Base-by-base conservation (phyloP, 1,140 invertebrate species). In the Drosophila yakuba region DNA sequence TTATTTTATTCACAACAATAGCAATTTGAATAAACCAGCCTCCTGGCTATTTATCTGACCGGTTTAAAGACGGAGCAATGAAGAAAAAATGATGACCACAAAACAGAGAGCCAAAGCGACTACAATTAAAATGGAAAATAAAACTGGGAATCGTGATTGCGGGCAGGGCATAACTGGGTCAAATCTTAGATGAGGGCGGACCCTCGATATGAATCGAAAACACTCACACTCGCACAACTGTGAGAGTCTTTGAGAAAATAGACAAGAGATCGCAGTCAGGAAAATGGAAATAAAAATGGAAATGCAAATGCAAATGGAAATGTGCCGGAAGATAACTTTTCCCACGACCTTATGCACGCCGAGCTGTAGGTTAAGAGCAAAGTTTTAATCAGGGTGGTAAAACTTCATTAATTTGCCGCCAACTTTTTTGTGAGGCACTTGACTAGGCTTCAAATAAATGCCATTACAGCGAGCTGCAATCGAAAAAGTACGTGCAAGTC, bases 401-500 rank as follows among this genome's bases (percentile, higher is more conserved):
- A 73, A 88, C 66, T 88, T 86, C 79, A 83, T 86, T 86, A 83
- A 83, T 86, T 88, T 85, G 69, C 78, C 43, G 50, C 43, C 61
- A 82, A 78, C 78, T 85, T 82, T 44, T 79, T 58, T 51, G 36
- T 39, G 57, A 43, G 52, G 43, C 75, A 80, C 74, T 80, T 75
- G 81, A 64, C 81, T 80, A 36, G 66, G 50, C 23, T 14, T 44
- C 59, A 67, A 77, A 85, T 84, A 64, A 84, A 77, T 64, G 57
- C 67, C 79, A 81, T 73, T 77, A 60, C 25, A 41, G n/a, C 11
- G 20, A 48, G 59, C 43, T 69, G 71, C 52, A 61, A 59, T 63
- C 62, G 32, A 28, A 15, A n/a, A 41, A 68, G 72, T 48, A 55
- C 55, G 43, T 60, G 57, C 52, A 63, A 41, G 59, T 35, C 50